phyloP scores from a whole-genome alignment of 2,113 vertebrate species.

The Apeltes quadracus region DNA sequence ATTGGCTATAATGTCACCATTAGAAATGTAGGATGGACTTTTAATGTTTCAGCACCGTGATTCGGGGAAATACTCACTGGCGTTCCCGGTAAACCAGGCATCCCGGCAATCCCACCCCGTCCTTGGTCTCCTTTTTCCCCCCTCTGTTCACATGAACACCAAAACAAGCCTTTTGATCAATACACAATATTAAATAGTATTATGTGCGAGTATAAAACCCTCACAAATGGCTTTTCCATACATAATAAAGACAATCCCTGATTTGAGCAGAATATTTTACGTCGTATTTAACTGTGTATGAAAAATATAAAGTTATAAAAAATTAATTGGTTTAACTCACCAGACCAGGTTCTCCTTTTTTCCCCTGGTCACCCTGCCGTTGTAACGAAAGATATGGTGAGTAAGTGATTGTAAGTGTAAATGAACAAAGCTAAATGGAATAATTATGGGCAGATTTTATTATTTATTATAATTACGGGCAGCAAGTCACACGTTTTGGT shows the following conservation, averaged over 20 bases:
- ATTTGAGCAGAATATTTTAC: neutral
- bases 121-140: constrained; percentile 82
- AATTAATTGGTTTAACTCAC: constrained; percentile 57
- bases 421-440: neutral
- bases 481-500: no score
- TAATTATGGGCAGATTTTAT: neutral
- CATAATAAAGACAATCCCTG: neutral
- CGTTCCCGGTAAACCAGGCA: constrained; percentile 82
- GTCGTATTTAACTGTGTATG: neutral
- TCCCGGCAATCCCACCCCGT: constrained; percentile 78
- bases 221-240: neutral
- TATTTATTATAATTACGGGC: no score
- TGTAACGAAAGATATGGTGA: constrained; percentile 9
- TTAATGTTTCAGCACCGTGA: neutral
- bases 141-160: constrained; percentile 58
- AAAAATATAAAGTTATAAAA: neutral
- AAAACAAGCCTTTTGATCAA: neutral
- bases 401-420: neutral
- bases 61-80: constrained; percentile 73
- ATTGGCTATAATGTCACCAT: constrained; percentile 1
- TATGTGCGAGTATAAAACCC: neutral
- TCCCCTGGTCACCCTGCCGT: constrained; percentile 79
- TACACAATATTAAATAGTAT: neutral
- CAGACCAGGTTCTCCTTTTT: constrained; percentile 71
- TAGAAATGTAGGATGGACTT: constrained; percentile 6